phyloP scores from a whole-genome alignment of 2,888 invertebrate genomes.

The Caenorhabditis sp. region DNA sequence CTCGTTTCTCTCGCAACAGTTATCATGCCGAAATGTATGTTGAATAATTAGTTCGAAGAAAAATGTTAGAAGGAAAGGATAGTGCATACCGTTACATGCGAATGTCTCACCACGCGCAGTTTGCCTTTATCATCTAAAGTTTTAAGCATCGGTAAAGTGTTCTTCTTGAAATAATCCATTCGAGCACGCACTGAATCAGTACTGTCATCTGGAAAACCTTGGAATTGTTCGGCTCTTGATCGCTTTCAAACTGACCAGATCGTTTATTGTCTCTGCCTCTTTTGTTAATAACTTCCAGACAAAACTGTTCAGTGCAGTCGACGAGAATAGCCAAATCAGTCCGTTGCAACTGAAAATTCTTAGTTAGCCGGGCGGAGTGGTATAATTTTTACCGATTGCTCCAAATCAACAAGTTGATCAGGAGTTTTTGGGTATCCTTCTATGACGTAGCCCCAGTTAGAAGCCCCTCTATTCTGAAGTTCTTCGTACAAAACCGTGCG shows the following conservation, averaged over 20 bases:
- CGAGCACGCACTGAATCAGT: slow-evolving; percentile 89
- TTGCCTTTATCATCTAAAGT: slow-evolving; percentile 88
- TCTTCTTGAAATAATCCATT: slow-evolving; percentile 89
- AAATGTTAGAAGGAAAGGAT: not conserved
- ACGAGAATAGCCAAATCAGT: slow-evolving; percentile 87
- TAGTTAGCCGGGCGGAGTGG: too few species aligned
- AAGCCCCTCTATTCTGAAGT: slow-evolving; percentile 72
- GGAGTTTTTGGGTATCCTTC: slow-evolving; percentile 81
- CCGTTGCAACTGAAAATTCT: slow-evolving; percentile 66
- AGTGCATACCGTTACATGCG: slow-evolving; percentile 58
- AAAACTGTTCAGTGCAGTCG: slow-evolving; percentile 89
- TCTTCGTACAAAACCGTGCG: slow-evolving; percentile 78
- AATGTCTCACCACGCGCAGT: slow-evolving; percentile 86
- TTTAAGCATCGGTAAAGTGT: slow-evolving; percentile 91
- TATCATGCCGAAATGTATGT: too few species aligned
- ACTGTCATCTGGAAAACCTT: slow-evolving; percentile 84
- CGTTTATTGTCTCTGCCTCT: slow-evolving; percentile 38
- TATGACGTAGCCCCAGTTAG: slow-evolving; percentile 80
- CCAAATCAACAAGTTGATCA: slow-evolving; percentile 79
- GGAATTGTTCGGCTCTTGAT: not conserved
- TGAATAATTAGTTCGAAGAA: too few species aligned
- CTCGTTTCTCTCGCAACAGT: too few species aligned
- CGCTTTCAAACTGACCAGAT: slow-evolving; percentile 12
- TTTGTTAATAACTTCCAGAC: slow-evolving; percentile 69
- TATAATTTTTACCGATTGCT: slow-evolving; percentile 63